phyloP scores from a whole-genome alignment of 2,113 vertebrate species.

The Ophthalmotilapia sp. region DNA sequence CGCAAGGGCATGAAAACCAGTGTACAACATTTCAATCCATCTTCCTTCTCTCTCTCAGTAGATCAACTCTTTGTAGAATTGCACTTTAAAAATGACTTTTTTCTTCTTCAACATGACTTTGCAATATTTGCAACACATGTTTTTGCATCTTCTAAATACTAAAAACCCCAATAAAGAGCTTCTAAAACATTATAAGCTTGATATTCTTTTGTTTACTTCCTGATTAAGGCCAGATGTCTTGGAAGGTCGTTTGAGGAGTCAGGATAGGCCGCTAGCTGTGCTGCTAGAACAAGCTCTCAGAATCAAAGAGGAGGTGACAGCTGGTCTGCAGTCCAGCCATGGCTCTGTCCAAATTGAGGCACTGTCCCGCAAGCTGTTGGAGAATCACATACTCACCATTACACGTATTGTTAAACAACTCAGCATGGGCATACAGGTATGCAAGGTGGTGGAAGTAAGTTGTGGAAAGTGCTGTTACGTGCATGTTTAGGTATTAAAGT shows the following conservation, averaged over 20 bases:
- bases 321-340: slow-evolving; percentile 57
- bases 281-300: slow-evolving; percentile 78
- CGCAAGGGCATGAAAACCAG: slow-evolving; percentile 6
- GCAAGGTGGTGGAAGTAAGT: background rate
- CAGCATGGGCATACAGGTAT: slow-evolving; percentile 76
- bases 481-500: background rate
- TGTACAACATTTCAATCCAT: background rate
- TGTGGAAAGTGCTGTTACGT: background rate
- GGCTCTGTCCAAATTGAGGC: slow-evolving; percentile 58
- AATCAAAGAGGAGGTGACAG: slow-evolving; percentile 75
- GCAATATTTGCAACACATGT: background rate
- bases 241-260: slow-evolving; percentile 59
- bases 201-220: background rate
- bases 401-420: slow-evolving; percentile 78
- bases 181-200: background rate
- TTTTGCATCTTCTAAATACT: background rate
- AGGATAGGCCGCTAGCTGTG: slow-evolving; percentile 67
- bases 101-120: background rate
- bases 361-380: slow-evolving; percentile 69
- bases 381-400: slow-evolving; percentile 78
- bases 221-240: slow-evolving; percentile 29
- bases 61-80: background rate
- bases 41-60: background rate
- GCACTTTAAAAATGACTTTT: background rate
- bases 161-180: background rate